phyloP scores from a whole-genome alignment of 2,888 invertebrate genomes.

The Agrenia bidenticulata region DNA sequence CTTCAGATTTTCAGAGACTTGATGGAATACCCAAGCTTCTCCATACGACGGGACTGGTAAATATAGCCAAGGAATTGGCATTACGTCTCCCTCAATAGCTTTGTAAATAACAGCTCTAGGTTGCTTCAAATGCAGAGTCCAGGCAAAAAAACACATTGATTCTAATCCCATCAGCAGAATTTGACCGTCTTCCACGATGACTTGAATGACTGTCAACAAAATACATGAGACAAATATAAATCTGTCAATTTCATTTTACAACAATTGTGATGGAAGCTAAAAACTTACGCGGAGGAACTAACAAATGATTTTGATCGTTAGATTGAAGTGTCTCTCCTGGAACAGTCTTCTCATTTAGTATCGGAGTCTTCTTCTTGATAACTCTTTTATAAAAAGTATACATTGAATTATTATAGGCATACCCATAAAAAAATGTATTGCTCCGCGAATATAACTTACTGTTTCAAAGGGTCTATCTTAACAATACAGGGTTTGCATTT shows the following conservation, averaged over 20 bases:
- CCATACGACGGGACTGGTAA: slow-evolving; percentile 34
- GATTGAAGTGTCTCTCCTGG: no score
- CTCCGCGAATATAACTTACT: neutral
- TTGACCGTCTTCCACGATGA: slow-evolving; percentile 35
- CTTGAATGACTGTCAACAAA: neutral
- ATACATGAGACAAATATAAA: neutral
- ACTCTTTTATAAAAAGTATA: no score
- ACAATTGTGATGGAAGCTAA: neutral
- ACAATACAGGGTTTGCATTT: slow-evolving; percentile 7
- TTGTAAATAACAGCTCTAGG: slow-evolving; percentile 37
- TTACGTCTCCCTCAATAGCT: slow-evolving; percentile 26
- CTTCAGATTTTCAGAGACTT: slow-evolving; percentile 18
- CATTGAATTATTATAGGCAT: no score
- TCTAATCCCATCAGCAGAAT: slow-evolving; percentile 25
- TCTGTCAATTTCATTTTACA: no score
- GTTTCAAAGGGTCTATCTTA: neutral
- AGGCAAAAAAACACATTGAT: slow-evolving; percentile 34
- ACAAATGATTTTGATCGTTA: neutral
- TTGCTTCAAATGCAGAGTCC: slow-evolving; percentile 17
- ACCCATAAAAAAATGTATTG: no score
- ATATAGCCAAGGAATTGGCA: slow-evolving; percentile 35
- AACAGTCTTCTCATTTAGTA: no score
- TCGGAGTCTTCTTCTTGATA: no score
- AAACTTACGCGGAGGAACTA: neutral
- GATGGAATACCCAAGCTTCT: slow-evolving; percentile 37